Percentiles rank a stretch among this genome's conserved stretches.
Conservation (phyloP, 2,113 vertebrate species). For the Gallinago media region DNA sequence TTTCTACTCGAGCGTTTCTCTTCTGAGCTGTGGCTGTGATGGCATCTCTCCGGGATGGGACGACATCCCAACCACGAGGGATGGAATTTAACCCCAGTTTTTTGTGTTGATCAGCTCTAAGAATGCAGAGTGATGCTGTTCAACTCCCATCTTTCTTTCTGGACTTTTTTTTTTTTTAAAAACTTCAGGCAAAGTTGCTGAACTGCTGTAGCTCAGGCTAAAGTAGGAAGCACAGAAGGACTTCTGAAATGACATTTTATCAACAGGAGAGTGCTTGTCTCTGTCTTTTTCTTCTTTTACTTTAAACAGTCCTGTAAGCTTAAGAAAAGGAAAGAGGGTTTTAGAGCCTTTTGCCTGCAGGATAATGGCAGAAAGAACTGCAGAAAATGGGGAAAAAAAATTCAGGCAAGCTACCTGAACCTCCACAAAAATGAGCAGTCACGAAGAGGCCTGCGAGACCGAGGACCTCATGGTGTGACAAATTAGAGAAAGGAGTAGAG, state of each 20-base stretch:
- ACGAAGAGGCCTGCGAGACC: not conserved
- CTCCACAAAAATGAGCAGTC: not conserved
- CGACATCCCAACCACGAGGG: not conserved
- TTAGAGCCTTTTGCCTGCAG: slow-evolving; percentile 25
- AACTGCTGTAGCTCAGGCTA: not conserved
- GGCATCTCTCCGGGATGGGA: not conserved
- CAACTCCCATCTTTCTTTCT: not conserved
- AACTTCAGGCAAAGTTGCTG: not conserved
- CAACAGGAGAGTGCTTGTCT: not conserved
- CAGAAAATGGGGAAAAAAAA: slow-evolving; percentile 44
- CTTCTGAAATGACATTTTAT: slow-evolving; percentile 4
- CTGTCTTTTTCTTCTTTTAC: slow-evolving; percentile 27
- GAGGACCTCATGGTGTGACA: not conserved
- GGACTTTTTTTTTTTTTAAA: not conserved
- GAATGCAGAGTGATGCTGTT: not conserved
- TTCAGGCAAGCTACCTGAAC: not conserved
- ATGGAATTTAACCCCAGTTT: not conserved
- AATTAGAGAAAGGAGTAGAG: not conserved
- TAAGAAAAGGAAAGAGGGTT: not conserved
- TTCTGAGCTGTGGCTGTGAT: not conserved
- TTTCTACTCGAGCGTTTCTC: not conserved
- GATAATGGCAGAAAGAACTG: slow-evolving; percentile 29
- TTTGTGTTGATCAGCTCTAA: not conserved
- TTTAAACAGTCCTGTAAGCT: slow-evolving; percentile 19
- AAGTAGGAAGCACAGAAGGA: not conserved